phyloP scores from a whole-genome alignment of 2,113 vertebrate species.

The Gymnorhina tibicen region DNA sequence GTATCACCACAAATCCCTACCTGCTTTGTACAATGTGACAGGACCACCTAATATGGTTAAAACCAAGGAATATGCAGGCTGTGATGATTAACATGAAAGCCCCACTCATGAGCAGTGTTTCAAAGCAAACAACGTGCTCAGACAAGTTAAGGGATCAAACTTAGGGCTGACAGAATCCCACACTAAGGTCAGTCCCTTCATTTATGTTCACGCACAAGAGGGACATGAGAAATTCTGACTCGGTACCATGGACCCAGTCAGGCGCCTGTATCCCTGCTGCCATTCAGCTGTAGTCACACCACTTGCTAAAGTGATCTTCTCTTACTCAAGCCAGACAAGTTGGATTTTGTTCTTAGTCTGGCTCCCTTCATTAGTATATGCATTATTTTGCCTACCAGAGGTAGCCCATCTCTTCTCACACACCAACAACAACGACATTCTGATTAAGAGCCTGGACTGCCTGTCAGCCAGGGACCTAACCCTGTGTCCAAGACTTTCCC shows the following conservation, averaged over 20 bases:
- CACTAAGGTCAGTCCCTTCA: background rate
- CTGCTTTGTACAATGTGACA: background rate
- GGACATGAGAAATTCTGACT: background rate
- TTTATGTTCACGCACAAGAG: background rate
- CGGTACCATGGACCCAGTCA: accelerated
- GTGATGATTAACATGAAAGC: background rate
- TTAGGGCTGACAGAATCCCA: background rate
- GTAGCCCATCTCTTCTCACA: background rate
- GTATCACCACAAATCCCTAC: background rate
- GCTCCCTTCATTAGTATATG: background rate
- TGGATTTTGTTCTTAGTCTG: background rate
- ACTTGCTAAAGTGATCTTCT: background rate
- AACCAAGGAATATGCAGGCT: background rate
- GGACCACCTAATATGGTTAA: background rate
- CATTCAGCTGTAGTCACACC: background rate
- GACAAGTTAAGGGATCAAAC: background rate
- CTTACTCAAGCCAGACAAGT: background rate
- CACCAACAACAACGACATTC: background rate
- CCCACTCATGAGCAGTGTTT: background rate
- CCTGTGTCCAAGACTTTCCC: background rate
- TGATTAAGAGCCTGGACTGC: background rate
- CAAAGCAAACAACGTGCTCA: background rate
- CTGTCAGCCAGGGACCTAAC: background rate
- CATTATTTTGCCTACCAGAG: background rate
- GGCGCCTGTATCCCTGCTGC: background rate